A percentile compares a stretch with the other conserved stretches of the same genome.
Evolutionary conservation across 2,888 invertebrate genomes (phyloP).

Genomic region (Malachius bipustulatus): DNA sequence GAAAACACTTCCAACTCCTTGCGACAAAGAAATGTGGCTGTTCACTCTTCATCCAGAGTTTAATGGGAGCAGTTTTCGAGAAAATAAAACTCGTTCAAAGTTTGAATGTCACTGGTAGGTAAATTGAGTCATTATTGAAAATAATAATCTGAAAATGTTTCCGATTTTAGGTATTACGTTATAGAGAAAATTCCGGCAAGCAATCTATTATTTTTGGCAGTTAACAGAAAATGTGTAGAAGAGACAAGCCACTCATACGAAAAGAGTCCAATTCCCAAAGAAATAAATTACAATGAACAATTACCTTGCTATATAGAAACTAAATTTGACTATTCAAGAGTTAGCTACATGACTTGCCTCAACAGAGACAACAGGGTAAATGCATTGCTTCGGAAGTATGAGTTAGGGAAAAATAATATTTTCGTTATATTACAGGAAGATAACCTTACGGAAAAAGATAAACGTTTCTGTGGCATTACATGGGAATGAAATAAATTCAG

Average conservation of each 20-base stretch:
- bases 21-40: constrained; percentile 55
- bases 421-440: constrained; percentile 4
- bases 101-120: constrained; percentile 49
- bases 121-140: constrained; percentile 4
- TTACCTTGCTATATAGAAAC: constrained; percentile 33
- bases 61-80: constrained; percentile 17
- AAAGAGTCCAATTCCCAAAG: constrained; percentile 28
- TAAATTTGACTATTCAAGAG: constrained; percentile 32
- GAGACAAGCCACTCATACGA: constrained; percentile 24
- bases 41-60: constrained; percentile 27
- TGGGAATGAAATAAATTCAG: too few relatives aligned
- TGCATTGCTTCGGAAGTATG: not conserved
- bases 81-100: constrained; percentile 22
- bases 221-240: constrained; percentile 49
- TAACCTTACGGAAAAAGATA: not conserved
- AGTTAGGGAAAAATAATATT: not conserved
- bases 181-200: constrained; percentile 63
- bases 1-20: constrained; percentile 71
- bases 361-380: constrained; percentile 25
- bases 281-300: constrained; percentile 28
- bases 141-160: constrained; percentile 3
- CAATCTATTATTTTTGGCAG: constrained; percentile 65
- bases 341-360: constrained; percentile 32
- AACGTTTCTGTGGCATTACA: not conserved
- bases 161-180: constrained; percentile 49